Evolutionary conservation across 2,888 invertebrate species (phyloP), one percentile per base, ranked within the genome.

Genomic region (Ethmia dodecea): DNA sequence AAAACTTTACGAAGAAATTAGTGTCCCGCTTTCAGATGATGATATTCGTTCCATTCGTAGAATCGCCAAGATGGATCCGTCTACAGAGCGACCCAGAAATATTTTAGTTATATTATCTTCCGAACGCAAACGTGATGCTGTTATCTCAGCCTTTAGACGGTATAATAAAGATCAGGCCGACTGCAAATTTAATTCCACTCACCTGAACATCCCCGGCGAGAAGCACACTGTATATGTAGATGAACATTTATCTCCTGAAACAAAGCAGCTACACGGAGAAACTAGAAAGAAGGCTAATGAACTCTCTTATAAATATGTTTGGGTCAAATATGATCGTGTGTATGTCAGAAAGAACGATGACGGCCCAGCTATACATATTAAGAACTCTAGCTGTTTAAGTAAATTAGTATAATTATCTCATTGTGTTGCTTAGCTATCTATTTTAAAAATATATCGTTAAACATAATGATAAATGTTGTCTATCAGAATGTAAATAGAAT

Each of bases 171-270:
- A 28, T 6, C 29, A 44, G 10, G 9, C 29, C 1, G 25, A 25
- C 5, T 13, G 33, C 3, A 26, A 26, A 12, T 20, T 49, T 6
- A 38, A 33, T 24, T 26, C 41, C 2, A 14, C 24, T 4, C 32
- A 35, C 8, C 5, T 40, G 6, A 43, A 41, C 1, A 10, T 43
- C 1, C 2, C 28, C 9, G 42, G 44, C 2, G 37, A 40, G 12
- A 31, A 14, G 2, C 4, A 10, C 3, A 34, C 25, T n/a, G 32
- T 47, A 8, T 43, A 39, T 15, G 27, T 42, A 0, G 11, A 26
- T 1, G 45, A 47, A 27, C 42, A 44, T 31, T 28, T 45, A 6
- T 36, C 37, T 4, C 33, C 33, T n/a, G 38, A 40, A 13, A 9
- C 8, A 12, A 40, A 41, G 28, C 8, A 35, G 11, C 18, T 40